A percentile compares a stretch with the other conserved stretches of the same genome.
Conservation (phyloP, 1,140 invertebrate genomes). For the Pseudachorutes palmiensis region DNA sequence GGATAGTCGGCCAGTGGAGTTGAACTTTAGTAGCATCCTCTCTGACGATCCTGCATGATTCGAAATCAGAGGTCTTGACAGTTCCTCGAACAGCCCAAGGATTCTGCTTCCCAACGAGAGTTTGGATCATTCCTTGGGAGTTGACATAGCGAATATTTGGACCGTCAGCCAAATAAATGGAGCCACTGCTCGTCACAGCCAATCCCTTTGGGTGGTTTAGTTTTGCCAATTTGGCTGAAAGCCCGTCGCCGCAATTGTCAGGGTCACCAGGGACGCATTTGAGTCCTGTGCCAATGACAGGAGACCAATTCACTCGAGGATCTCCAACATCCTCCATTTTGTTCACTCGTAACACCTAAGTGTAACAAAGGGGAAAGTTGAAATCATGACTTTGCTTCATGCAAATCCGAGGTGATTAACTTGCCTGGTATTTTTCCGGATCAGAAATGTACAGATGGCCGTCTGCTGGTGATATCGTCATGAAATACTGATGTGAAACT, state of each 20-base stretch:
- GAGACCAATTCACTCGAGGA: conserved; percentile 73
- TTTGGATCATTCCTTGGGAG: conserved; percentile 82
- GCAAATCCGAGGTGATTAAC: neutral
- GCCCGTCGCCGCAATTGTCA: conserved; percentile 84
- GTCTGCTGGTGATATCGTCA: conserved; percentile 89
- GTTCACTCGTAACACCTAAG: conserved; percentile 58
- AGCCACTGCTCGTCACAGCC: conserved; percentile 79
- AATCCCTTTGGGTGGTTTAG: conserved; percentile 91
- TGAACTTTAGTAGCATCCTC: conserved; percentile 52
- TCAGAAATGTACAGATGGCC: conserved; percentile 93
- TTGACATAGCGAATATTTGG: conserved; percentile 87
- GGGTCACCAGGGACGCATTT: conserved; percentile 86
- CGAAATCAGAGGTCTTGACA: conserved; percentile 33
- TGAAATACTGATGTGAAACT: conserved; percentile 89
- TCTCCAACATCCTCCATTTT: conserved; percentile 68
- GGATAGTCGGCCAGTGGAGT: conserved; percentile 88
- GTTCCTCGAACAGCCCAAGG: conserved; percentile 51
- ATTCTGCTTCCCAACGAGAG: conserved; percentile 82
- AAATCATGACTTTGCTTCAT: neutral
- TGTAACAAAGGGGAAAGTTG: neutral
- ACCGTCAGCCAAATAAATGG: conserved; percentile 89
- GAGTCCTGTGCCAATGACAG: conserved; percentile 82
- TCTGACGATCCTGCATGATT: conserved; percentile 28
- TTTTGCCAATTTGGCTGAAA: conserved; percentile 76
- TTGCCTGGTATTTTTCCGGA: conserved; percentile 72